A percentile compares a stretch with the other conserved stretches of the same genome.
phyloP scores from a whole-genome alignment of 1,140 invertebrate genomes.

The Nephotettix cincticeps region DNA sequence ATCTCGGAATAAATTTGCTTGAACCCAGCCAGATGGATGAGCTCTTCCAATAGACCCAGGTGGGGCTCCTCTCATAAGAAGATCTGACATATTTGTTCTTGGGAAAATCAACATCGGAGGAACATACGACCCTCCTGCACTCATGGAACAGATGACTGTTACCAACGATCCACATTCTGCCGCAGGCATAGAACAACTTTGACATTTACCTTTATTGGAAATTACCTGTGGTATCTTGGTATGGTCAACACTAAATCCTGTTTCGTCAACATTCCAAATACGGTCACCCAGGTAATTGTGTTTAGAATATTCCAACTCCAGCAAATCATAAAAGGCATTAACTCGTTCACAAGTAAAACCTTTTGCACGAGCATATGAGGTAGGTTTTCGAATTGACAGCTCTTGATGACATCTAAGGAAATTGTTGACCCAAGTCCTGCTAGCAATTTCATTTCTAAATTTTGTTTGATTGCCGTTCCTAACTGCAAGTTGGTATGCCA shows the following conservation, averaged over 20 bases:
- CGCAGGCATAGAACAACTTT: constrained; percentile 40
- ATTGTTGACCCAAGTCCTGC: constrained; percentile 38
- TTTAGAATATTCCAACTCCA: constrained; percentile 31
- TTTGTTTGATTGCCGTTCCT: constrained; percentile 35
- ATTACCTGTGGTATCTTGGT: constrained; percentile 42
- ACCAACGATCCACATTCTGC: constrained; percentile 43
- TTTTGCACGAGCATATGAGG: constrained; percentile 44
- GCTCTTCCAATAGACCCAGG: constrained; percentile 41
- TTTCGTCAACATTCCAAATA: constrained; percentile 46
- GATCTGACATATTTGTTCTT: constrained; percentile 40
- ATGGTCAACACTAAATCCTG: constrained; percentile 41
- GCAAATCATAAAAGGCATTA: constrained; percentile 40
- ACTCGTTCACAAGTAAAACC: constrained; percentile 43
- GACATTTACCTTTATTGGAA: constrained; percentile 43
- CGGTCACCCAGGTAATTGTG: constrained; percentile 34
- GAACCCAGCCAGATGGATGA: constrained; percentile 47
- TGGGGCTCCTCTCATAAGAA: constrained; percentile 26
- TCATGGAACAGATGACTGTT: constrained; percentile 44
- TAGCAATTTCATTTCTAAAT: constrained; percentile 38
- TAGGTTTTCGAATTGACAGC: constrained; percentile 41
- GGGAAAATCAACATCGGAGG: constrained; percentile 51
- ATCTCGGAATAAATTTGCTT: constrained; percentile 35
- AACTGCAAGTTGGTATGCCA: constrained; percentile 36
- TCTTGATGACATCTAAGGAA: constrained; percentile 34
- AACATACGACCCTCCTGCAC: constrained; percentile 46